Percentiles rank a stretch among this genome's conserved stretches.
These are phyloP conservation scores for Diadumene lineata DNA, from an alignment of 92 coral and sea anemone genomes.

Conservation along the genomic window DNA sequence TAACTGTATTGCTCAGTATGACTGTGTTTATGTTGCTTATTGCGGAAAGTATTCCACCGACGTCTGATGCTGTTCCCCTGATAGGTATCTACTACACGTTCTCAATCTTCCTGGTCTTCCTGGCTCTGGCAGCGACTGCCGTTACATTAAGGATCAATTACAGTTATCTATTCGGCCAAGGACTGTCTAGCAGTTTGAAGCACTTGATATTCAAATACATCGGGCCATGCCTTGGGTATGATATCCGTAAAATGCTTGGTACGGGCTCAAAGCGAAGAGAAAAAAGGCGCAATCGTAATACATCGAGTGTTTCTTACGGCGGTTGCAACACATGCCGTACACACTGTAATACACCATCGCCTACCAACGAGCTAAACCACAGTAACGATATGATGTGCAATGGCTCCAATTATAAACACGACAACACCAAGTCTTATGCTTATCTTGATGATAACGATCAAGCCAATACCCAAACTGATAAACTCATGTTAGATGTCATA, in stretches of 20 bases:
- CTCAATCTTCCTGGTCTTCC: conserved; percentile 54
- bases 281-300: background rate
- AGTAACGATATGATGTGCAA: background rate
- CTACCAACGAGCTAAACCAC: background rate
- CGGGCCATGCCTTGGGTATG: conserved; percentile 53
- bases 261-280: background rate
- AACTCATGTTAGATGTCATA: background rate
- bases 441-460: background rate
- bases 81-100: conserved; percentile 58
- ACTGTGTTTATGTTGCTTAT: conserved; percentile 60
- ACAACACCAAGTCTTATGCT: background rate
- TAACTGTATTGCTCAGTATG: conserved; percentile 62
- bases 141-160: conserved; percentile 52
- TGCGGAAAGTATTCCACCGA: conserved; percentile 65
- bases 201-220: conserved; percentile 44
- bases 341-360: background rate
- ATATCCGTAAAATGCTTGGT: conserved; percentile 20
- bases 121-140: conserved; percentile 60
- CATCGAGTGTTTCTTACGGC: conserved; percentile 1
- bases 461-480: background rate
- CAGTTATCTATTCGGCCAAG: conserved; percentile 52
- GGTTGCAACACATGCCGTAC: background rate
- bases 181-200: conserved; percentile 16
- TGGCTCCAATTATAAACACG: background rate
- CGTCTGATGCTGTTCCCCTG: conserved; percentile 62